Evolutionary conservation across 2,888 invertebrate genomes (phyloP), one percentile per base, ranked within the genome.

Genomic region (Pandemis heparana): DNA sequence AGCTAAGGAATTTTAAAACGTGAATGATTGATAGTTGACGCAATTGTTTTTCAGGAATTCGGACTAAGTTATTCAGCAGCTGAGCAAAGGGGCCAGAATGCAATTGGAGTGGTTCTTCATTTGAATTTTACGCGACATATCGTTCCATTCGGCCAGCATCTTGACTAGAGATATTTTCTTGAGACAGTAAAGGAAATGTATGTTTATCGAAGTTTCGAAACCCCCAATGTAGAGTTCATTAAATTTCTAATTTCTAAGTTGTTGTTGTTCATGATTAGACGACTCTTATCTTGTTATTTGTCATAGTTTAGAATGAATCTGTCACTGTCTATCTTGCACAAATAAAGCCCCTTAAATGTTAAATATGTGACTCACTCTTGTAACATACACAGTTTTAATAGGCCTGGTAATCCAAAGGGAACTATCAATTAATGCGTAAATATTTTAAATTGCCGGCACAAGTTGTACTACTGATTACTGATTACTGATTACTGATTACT

Each of bases 21-120:
- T 70, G 74, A 80, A 80, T 83, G 82, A 85, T 85, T 82, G 82
- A 86, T 78, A 76, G 77, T 76, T 87, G 84, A 85, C 80, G 83
- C 82, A 82, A 85, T 81, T 77, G 80, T 85, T 82, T 84, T 80
- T 81, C 51, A 61, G 51, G 69, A 65, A 74, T 74, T 60, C 65
- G 60, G 48, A 53, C 63, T 46, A 32, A 38, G 46, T 48, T 32
- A 73, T 72, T 63, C 62, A 32, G 41, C 73, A 63, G 63, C 73
- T 69, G 63, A 68, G 63, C 38, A 51, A 65, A 64, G 63, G 8
- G 23, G 23, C 23, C 12, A 23, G 63, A 63, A 63, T 63, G 46
- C 63, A 63, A 14, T 7, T 14, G 12, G 38, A n/a, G 8, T 9
- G 23, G 14, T 46, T 63, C 46, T 14, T 14, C 18, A 23, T 23